These are phyloP conservation scores for Mimachlamys varia DNA, from an alignment of 2,888 invertebrate species.

Conservation along the genomic window DNA sequence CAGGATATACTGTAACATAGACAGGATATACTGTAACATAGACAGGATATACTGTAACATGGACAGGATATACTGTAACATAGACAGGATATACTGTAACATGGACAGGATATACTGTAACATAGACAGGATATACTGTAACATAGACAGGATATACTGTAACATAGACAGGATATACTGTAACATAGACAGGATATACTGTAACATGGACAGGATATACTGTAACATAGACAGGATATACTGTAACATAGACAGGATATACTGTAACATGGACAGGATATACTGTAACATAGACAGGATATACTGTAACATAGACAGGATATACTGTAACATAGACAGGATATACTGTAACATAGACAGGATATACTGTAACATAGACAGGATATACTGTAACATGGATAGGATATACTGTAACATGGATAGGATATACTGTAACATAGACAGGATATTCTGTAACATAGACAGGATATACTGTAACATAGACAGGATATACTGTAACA, in stretches of 20 bases:
- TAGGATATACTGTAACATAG: too few species aligned
- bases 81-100: conserved; percentile 86
- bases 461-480: conserved; percentile 83
- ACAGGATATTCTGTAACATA: too few species aligned
- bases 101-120: conserved; percentile 91
- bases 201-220: conserved; percentile 79
- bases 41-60: conserved; percentile 87
- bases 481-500: conserved; percentile 88
- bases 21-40: conserved; percentile 88
- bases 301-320: conserved; percentile 92
- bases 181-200: conserved; percentile 94
- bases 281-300: conserved; percentile 84
- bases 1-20: conserved; percentile 88
- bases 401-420: conserved; percentile 86
- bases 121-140: conserved; percentile 85
- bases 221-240: conserved; percentile 92
- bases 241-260: conserved; percentile 84
- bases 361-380: conserved; percentile 88
- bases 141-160: conserved; percentile 92
- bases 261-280: conserved; percentile 93
- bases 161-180: conserved; percentile 82
- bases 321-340: conserved; percentile 85
- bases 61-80: conserved; percentile 90
- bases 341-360: conserved; percentile 89
- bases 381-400: conserved; percentile 88